Base-by-base conservation (phyloP, 2,888 invertebrate genomes). In the Elegia similella region DNA sequence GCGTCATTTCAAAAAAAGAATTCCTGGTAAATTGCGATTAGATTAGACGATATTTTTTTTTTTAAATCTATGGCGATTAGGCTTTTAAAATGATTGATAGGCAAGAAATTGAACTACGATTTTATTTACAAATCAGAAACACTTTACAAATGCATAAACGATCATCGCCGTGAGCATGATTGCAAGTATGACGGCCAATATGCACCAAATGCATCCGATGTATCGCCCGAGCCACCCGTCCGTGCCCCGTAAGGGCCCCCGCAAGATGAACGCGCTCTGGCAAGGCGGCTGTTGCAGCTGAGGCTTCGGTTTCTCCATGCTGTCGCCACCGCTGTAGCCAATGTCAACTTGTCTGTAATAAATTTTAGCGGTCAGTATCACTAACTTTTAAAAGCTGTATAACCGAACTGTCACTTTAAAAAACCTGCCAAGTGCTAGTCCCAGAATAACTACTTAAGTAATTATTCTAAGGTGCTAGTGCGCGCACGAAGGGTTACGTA, bases 241-340 rank as follows among this genome's bases (percentile, higher is more conserved):
- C 29, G 13, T 12, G 16, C 38, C 34, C 6, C 13, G 23, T 6
- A 53, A 10, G 12, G n/a, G 10, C 7, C 42, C 8, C n/a, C 53
- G 42, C 0, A 42, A 1, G 42, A 42, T 42, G 29, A 23, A 42
- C 10, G 42, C 53, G 17, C 42, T 53, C 15, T 42, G 53, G n/a
- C 15, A 42, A 13, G 53, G 42, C 10, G 53, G 29, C n/a, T n/a
- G 23, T 6, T 50, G 48, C 1, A 42, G 29, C 3, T 53, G 42
- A 12, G 38, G 32, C 13, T 53, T 53, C 0, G 29, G 42, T 12
- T 53, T 53, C 29, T 53, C 53, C 13, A 53, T 16, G 6, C 42
- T 42, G 42, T 53, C 53, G 1, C 53, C 53, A n/a, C 53, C 42
- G 13, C 42, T 53, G 48, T 32, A 50, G 32, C 48, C 48, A 50